These are phyloP conservation scores for Dendrocincla tyrannina DNA, from an alignment of 2,797 vertebrate genomes.

Conservation along the genomic window DNA sequence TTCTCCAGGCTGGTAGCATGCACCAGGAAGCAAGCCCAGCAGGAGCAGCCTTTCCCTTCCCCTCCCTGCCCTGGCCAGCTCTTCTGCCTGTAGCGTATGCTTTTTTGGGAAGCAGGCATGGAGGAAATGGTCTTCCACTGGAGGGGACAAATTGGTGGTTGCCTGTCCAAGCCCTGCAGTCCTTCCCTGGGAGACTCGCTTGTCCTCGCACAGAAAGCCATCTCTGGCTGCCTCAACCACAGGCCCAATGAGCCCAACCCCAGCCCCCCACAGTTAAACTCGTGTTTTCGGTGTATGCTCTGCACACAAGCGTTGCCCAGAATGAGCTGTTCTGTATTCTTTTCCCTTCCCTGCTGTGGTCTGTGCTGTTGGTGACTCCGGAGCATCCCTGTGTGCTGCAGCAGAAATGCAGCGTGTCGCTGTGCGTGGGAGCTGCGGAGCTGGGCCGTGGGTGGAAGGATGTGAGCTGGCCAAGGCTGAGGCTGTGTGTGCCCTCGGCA, in stretches of 20 bases:
- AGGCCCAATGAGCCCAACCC: neutral
- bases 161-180: rapidly evolving
- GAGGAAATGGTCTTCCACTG: neutral
- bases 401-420: constrained; percentile 3
- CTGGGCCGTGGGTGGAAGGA: constrained; percentile 30
- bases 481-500: neutral
- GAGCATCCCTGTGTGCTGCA: neutral
- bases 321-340: neutral
- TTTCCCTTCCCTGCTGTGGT: rapidly evolving
- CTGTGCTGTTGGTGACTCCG: neutral
- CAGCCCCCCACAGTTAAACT: neutral
- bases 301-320: neutral
- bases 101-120: neutral
- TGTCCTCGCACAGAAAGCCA: neutral
- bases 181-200: neutral
- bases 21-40: constrained; percentile 5
- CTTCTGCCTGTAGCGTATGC: neutral
- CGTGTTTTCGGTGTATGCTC: neutral
- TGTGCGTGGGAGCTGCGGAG: constrained; percentile 23
- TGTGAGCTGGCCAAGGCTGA: neutral
- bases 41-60: neutral
- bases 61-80: neutral
- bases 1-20: neutral
- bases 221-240: neutral
- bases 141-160: neutral